Conservation (phyloP, 2,888 invertebrate species). For the Drosophila sordidapex region DNA sequence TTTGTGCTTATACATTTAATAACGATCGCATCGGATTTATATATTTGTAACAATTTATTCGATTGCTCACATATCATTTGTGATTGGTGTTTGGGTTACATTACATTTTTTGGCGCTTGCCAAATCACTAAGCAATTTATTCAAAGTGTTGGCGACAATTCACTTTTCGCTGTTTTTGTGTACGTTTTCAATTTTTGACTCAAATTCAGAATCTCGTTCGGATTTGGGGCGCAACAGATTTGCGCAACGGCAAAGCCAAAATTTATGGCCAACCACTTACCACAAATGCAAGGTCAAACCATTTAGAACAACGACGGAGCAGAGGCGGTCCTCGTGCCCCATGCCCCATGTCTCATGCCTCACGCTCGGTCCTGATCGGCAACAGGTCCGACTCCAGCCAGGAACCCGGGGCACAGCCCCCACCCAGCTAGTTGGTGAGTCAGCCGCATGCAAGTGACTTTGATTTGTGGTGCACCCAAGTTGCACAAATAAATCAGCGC, state of each 20-base stretch:
- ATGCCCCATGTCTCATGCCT: neutral
- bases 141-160: constrained; percentile 75
- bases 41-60: constrained; percentile 24
- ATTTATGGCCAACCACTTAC: constrained; percentile 74
- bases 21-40: constrained; percentile 39
- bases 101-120: constrained; percentile 55
- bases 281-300: constrained; percentile 73
- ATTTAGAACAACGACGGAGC: constrained; percentile 55
- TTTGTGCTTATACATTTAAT: constrained; percentile 34
- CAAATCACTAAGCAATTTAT: constrained; percentile 64
- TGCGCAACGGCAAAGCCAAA: constrained; percentile 66
- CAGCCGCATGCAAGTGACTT: constrained; percentile 66
- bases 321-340: constrained; percentile 3
- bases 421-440: constrained; percentile 47
- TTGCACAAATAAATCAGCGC: constrained; percentile 66
- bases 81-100: constrained; percentile 34
- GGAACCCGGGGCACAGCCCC: constrained; percentile 21
- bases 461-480: constrained; percentile 69
- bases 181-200: constrained; percentile 51
- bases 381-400: constrained; percentile 42
- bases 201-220: constrained; percentile 23
- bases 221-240: constrained; percentile 54
- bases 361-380: constrained; percentile 7
- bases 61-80: constrained; percentile 42
- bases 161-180: constrained; percentile 54